Percentiles rank a stretch among this genome's conserved stretches.
Conservation (phyloP, 2,888 invertebrate genomes). For the Chymomyza caudatula region DNA sequence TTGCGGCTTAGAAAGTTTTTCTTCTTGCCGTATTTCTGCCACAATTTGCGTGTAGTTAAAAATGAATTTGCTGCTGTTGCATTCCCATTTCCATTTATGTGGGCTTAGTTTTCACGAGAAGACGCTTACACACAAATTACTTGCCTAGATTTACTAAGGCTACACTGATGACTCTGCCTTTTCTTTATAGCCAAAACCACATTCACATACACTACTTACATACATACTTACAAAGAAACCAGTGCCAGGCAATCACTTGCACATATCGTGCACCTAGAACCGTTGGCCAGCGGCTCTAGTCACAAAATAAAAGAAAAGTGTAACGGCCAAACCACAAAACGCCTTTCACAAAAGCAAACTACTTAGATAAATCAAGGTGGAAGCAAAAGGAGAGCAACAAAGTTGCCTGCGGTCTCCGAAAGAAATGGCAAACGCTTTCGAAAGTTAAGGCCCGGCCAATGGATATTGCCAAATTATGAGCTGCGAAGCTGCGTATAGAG, state of each 20-base stretch:
- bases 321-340: not conserved
- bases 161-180: not conserved
- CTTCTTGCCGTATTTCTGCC: slow-evolving; percentile 5
- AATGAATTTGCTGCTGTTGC: slow-evolving; percentile 1
- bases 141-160: not conserved
- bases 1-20: slow-evolving; percentile 17
- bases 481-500: not conserved
- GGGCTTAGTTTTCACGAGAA: slow-evolving; percentile 14
- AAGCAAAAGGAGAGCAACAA: slow-evolving; percentile 9
- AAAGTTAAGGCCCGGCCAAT: slow-evolving; percentile 1
- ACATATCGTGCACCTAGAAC: slow-evolving; percentile 13
- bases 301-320: not conserved
- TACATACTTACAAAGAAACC: too few relatives aligned
- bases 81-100: slow-evolving; percentile 6
- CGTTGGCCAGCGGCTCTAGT: slow-evolving; percentile 20
- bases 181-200: not conserved
- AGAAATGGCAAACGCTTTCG: not conserved
- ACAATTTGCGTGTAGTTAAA: slow-evolving; percentile 1
- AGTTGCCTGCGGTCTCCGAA: not conserved
- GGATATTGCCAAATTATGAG: not conserved
- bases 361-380: slow-evolving; percentile 13
- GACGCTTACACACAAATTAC: not conserved
- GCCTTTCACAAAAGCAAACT: slow-evolving; percentile 16
- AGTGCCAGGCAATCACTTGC: slow-evolving; percentile 67
- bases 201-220: not conserved